Conservation (phyloP, 92 coral and sea anemone species). For the Epizoanthus ramosus region DNA sequence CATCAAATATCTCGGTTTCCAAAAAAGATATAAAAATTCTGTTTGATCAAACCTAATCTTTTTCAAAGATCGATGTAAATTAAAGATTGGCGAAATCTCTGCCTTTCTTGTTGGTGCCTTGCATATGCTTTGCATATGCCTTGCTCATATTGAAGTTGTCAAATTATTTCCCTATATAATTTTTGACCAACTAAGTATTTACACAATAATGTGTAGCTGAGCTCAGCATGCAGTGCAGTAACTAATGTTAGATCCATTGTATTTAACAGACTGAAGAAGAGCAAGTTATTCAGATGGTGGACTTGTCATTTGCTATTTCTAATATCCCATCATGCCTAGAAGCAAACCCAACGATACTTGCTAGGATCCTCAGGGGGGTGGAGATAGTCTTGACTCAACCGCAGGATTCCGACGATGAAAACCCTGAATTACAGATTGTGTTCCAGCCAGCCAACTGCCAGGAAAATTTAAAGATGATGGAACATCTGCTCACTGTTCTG, state of each 20-base stretch:
- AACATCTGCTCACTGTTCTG: constrained; percentile 66
- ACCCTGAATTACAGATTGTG: constrained; percentile 71
- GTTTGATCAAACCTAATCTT: too few relatives aligned
- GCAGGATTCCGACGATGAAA: constrained; percentile 73
- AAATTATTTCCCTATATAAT: too few relatives aligned
- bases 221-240: too few relatives aligned
- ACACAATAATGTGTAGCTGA: too few relatives aligned
- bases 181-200: too few relatives aligned
- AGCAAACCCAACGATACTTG: constrained; percentile 60
- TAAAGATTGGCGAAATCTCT: too few relatives aligned
- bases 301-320: constrained; percentile 65
- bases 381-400: constrained; percentile 66
- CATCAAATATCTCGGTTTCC: too few relatives aligned
- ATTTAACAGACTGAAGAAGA: constrained; percentile 72
- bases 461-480: constrained; percentile 63
- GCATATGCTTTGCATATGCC: too few relatives aligned
- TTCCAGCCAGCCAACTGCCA: constrained; percentile 85
- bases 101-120: too few relatives aligned
- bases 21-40: too few relatives aligned
- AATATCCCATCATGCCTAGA: constrained; percentile 63
- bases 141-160: too few relatives aligned
- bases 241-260: neutral
- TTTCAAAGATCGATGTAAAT: too few relatives aligned
- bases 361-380: constrained; percentile 75
- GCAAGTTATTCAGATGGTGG: constrained; percentile 71